Evolutionary conservation across 2,797 vertebrate species (phyloP).

Genomic region (Crenuchus spilurus): DNA sequence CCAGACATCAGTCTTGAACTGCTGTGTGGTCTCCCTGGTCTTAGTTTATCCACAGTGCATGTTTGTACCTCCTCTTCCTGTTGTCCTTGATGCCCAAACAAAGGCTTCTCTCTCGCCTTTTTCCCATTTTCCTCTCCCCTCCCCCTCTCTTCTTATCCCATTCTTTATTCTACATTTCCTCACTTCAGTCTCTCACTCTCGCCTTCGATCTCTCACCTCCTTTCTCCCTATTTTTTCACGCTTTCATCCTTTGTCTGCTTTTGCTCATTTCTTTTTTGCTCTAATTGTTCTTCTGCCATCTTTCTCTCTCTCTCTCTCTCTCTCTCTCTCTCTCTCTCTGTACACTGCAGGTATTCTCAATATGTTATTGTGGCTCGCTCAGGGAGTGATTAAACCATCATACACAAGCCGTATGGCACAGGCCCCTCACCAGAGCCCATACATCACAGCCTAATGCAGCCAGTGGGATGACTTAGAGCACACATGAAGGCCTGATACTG

Average conservation of each 20-base stretch:
- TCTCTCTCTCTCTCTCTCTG: conserved; percentile 56
- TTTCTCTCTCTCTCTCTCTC: conserved; percentile 58
- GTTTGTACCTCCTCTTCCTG: neutral
- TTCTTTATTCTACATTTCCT: conserved; percentile 21
- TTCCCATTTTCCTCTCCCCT: conserved; percentile 28
- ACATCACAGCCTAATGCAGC: conserved; percentile 82
- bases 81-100: conserved; percentile 69
- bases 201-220: conserved; percentile 3
- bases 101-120: conserved; percentile 54
- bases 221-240: conserved; percentile 33
- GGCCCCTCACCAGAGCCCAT: conserved; percentile 81
- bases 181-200: conserved; percentile 35
- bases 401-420: conserved; percentile 77
- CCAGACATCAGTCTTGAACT: neutral
- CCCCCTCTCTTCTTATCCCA: conserved; percentile 18
- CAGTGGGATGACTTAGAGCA: conserved; percentile 79
- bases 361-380: conserved; percentile 75
- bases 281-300: conserved; percentile 60
- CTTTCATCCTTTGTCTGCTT: conserved; percentile 35
- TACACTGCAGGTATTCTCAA: conserved; percentile 47
- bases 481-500: conserved; percentile 64
- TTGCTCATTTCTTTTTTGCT: conserved; percentile 25
- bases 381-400: conserved; percentile 82
- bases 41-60: no score
- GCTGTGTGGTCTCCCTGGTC: neutral